Evolutionary conservation across 2,113 vertebrate species (phyloP), one percentile per base, ranked within the genome.

Genomic region (Orcinus orca): DNA sequence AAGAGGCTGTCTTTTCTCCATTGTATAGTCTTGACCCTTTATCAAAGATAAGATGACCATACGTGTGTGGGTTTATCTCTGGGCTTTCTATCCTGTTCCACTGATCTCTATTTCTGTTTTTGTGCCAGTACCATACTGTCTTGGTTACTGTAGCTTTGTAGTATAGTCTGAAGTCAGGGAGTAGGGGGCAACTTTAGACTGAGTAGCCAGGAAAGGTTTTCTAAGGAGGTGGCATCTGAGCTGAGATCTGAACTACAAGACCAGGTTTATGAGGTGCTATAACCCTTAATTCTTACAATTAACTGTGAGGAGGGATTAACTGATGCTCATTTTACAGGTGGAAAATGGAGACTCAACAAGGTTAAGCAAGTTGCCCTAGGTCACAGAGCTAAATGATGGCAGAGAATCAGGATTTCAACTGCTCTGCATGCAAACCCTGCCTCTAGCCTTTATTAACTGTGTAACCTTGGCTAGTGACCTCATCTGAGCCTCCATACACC

Each of bases 201-300:
- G 44, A 29, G 38, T 26, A 33, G 21, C 71, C 29, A 91, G 81
- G 63, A 74, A 80, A 93, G 71, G 53, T 53, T 92, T 83, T 74
- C 92, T 79, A 44, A 90, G 60, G 53, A 93, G 68, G 20, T 17
- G 3, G 31, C 50, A 74, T 85, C 60, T 50, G 58, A 84, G 25
- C 81, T 76, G 82, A 96, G 94, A 62, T 67, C 41, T 94, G 55
- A 92, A 92, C 38, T 47, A 77, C 1, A 94, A 73, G 47, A 68
- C 63, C 79, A 21, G 8, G 31, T 87, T 95, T 84, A 82, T 38
- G 60, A 53, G 50, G 60, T 70, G 74, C 68, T 53, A 31, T 21
- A 93, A 92, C 41, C 33, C 84, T 88, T 83, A 88, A 94, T 83
- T 87, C 58, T 90, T 70, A 74, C 63, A 94, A 90, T 82, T 93